These are phyloP conservation scores for Hemicentrotus pulcherrimus DNA, from an alignment of 35 echinoderm and acorn worm genomes.

Conservation along the genomic window DNA sequence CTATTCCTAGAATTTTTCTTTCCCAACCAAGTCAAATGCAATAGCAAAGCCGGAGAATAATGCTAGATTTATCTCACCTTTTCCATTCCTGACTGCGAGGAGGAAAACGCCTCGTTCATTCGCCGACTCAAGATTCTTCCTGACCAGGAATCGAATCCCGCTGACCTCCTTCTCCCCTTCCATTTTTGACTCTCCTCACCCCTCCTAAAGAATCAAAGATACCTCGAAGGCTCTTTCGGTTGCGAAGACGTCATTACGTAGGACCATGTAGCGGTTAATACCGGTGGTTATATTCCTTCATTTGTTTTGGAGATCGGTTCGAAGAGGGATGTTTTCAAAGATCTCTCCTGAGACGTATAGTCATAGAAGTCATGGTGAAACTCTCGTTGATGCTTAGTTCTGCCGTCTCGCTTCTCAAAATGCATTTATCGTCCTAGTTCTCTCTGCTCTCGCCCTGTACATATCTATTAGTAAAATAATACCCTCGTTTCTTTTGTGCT, in stretches of 20 bases:
- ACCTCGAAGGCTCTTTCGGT: not conserved
- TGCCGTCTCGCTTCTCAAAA: not conserved
- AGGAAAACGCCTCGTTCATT: slow-evolving; percentile 10
- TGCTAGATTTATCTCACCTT: not conserved
- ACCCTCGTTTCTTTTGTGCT: not conserved
- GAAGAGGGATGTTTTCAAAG: not conserved
- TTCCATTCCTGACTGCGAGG: slow-evolving; percentile 7
- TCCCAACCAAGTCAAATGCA: no score
- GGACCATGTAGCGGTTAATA: not conserved
- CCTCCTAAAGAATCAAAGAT: not conserved
- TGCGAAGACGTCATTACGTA: not conserved
- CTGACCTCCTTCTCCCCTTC: not conserved
- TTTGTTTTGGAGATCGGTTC: not conserved
- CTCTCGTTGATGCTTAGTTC: not conserved
- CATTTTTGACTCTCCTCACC: not conserved
- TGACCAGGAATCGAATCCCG: slow-evolving; percentile 24
- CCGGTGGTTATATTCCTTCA: not conserved
- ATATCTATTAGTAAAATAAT: not conserved
- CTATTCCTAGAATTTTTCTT: no score
- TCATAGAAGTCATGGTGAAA: not conserved
- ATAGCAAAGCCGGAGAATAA: no score
- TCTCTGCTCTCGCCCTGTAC: not conserved
- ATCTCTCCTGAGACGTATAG: not conserved
- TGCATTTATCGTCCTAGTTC: not conserved
- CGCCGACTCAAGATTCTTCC: not conserved